Evolutionary conservation across 92 coral and sea anemone genomes (phyloP), one percentile per base, ranked within the genome.

Genomic region (Pocillopora meandrina): DNA sequence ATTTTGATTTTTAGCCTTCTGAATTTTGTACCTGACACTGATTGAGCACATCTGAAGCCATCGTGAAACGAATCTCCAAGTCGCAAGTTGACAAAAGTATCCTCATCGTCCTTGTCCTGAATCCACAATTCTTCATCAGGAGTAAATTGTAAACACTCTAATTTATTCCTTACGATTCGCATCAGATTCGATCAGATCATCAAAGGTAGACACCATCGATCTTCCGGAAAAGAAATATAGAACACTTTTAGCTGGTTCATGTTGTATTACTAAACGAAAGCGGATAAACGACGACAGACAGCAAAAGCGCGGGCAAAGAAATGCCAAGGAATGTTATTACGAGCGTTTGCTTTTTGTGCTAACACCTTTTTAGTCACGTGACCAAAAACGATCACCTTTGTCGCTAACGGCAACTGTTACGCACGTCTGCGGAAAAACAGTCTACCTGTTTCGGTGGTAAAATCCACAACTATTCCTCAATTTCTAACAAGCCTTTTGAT

Each of bases 11-110:
- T 68, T 68, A 80, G 76, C 63, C 76, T 70, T 56, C 76, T 65
- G 74, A 80, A 79, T 23, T 73, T 79, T 79, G 83, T 79, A 49
- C 83, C 83, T 49, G 83, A 66, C 19, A 79, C 74, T 79, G 73
- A n/a, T 79, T 66, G 63, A 12, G 83, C 74, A 79, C 83, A 79
- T 79, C 83, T 65, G 12, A 79, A 65, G 65, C 15, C 18, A 61
- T 26, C 31, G 31, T 26, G 31, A 26, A 26, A 26, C 31, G 31
- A 26, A 26, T 26, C 31, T 26, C 31, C 31, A 26, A 26, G 31
- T 26, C 31, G 31, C 31, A 26, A 26, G 31, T 26, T 26, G 31
- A 26, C 31, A 26, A 26, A 26, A 26, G 31, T 26, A 26, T 26
- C 31, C 31, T 26, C 31, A 26, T 26, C 31, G 31, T 26, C 31